phyloP scores from a whole-genome alignment of 1,140 invertebrate genomes.

The Potamilus streckersoni region DNA sequence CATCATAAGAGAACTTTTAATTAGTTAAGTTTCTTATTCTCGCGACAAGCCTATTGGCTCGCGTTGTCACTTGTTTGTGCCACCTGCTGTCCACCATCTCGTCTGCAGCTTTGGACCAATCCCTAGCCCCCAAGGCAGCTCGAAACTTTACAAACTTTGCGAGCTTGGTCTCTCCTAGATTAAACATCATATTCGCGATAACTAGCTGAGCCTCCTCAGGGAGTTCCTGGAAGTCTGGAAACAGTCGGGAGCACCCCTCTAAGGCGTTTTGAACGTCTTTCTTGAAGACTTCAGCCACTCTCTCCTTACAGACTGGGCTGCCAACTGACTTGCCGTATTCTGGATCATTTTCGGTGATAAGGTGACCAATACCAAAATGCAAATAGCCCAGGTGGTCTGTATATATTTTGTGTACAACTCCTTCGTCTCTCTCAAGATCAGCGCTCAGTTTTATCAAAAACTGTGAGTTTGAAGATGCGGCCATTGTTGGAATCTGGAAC shows the following conservation, averaged over 20 bases:
- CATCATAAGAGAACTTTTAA: too few species aligned
- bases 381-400: conserved; percentile 1
- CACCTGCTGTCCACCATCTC: conserved; percentile 16
- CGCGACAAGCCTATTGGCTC: not conserved
- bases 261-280: too few species aligned
- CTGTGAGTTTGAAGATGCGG: too few species aligned
- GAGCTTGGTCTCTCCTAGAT: conserved; percentile 4
- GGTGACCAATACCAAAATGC: conserved; percentile 15
- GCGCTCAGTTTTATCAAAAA: too few species aligned
- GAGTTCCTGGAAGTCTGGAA: not conserved
- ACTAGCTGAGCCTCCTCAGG: conserved; percentile 7
- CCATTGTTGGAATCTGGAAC: too few species aligned
- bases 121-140: not conserved
- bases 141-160: conserved; percentile 4
- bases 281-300: not conserved
- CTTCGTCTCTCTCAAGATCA: conserved; percentile 11
- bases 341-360: conserved; percentile 2
- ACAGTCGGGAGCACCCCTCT: not conserved
- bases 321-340: conserved; percentile 7
- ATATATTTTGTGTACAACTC: conserved; percentile 5
- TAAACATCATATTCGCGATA: conserved; percentile 13
- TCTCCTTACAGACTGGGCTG: not conserved
- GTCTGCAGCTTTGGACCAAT: conserved; percentile 12
- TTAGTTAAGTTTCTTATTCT: not conserved
- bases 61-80: conserved; percentile 6